Conservation (phyloP, 1,140 invertebrate genomes). For the Pinna nobilis region DNA sequence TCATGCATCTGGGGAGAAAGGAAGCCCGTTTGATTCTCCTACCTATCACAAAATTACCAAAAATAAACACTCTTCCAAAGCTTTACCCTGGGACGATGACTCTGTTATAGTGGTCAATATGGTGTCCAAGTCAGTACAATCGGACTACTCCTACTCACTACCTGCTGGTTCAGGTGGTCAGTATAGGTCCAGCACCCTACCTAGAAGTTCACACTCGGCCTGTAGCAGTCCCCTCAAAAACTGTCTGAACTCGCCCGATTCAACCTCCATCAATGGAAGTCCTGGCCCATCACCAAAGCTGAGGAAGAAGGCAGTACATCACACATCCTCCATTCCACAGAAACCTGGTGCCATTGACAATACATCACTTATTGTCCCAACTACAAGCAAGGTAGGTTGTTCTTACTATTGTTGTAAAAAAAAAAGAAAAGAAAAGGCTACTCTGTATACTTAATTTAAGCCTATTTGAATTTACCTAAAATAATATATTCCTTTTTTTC, state of each 20-base stretch:
- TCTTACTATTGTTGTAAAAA: too few relatives aligned
- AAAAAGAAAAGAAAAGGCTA: too few relatives aligned
- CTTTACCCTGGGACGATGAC: conserved; percentile 66
- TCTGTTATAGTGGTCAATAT: conserved; percentile 60
- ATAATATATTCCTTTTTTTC: too few relatives aligned
- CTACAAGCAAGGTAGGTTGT: conserved; percentile 80
- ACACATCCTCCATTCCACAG: conserved; percentile 55
- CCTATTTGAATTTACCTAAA: too few relatives aligned
- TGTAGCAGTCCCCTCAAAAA: conserved; percentile 51
- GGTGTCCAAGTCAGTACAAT: conserved; percentile 19
- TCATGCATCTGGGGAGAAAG: conserved; percentile 1
- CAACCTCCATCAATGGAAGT: conserved; percentile 52
- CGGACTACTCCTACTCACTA: conserved; percentile 1
- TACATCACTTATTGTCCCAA: conserved; percentile 79
- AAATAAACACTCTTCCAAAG: conserved; percentile 31
- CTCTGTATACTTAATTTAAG: too few relatives aligned
- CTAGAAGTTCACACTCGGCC: conserved; percentile 38
- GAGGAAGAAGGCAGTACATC: conserved; percentile 46
- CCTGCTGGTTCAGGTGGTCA: too few relatives aligned
- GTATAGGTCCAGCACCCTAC: conserved; percentile 38
- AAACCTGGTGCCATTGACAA: conserved; percentile 88
- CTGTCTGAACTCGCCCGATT: conserved; percentile 54
- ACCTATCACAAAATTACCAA: conserved; percentile 42
- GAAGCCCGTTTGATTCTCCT: conserved; percentile 24
- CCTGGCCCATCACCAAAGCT: conserved; percentile 66